Base-by-base conservation (phyloP, 2,888 invertebrate genomes). In the Erebia aethiops region DNA sequence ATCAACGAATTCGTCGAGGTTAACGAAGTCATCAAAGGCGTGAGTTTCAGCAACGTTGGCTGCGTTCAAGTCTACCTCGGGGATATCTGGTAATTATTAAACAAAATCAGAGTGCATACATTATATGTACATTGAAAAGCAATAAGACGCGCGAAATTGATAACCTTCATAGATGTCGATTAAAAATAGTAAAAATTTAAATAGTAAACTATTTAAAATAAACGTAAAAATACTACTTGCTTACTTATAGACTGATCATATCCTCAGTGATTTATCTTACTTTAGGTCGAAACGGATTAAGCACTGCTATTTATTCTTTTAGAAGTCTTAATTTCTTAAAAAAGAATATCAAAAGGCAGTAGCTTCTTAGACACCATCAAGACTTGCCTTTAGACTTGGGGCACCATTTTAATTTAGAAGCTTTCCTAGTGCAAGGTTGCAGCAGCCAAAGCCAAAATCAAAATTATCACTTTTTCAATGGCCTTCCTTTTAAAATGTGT, bases 1-100 rank as follows among this genome's bases (percentile, higher is more conserved):
- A 21, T 72, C 71, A 1, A 68, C 52, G 13, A 21, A 56, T 11
- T 72, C 66, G 4, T 61, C 69, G 10, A 52, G 14, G 13, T 46
- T 16, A 2, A 43, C 2, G 2, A 49, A 10, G 46, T 14, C 49
- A 2, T 49, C 21, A 13, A 26, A 0, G 1, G 56, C 1, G 4
- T 11, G 21, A 14, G 11, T 21, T 26, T 56, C 56, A 11, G 5
- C 4, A 16, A 18, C 26, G 8, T 18, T 10, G 18, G n/a, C 11
- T 11, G 0, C 43, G 2, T 18, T 43, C 43, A 61, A 43, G 18
- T 54, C 54, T 54, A 54, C 3, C 54, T 54, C 52, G 16, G 16
- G 2, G 52, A 1, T n/a, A 52, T 54, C 54, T 54, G 54, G 10
- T 54, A 16, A 18, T 16, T 52, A 35, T 0, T 7, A 35, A 5